Conservation (phyloP, 2,888 invertebrate species). For the Steromphala cineraria region DNA sequence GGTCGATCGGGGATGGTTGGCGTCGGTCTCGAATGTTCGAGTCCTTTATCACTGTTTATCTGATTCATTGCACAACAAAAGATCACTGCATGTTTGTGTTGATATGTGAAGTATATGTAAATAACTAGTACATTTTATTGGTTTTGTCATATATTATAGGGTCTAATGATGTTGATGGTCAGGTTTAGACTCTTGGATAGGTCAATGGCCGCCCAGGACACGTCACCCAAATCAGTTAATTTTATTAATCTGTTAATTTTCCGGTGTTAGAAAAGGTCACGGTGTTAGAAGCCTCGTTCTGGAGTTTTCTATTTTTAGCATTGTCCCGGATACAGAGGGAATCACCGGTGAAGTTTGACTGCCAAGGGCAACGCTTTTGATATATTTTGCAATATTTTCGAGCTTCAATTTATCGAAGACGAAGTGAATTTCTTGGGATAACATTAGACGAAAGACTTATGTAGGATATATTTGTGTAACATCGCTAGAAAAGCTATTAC, state of each 20-base stretch:
- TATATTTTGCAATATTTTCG: no score
- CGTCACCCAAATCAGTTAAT: conserved; percentile 18
- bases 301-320: conserved; percentile 14
- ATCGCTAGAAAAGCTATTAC: no score
- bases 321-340: neutral
- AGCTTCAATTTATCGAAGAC: no score
- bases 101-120: conserved; percentile 17
- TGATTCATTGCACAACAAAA: conserved; percentile 21
- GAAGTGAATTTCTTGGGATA: no score
- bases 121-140: neutral
- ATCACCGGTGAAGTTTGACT: neutral
- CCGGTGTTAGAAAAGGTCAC: conserved; percentile 16
- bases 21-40: conserved; percentile 1
- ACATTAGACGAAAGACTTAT: no score
- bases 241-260: conserved; percentile 26
- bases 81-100: conserved; percentile 16
- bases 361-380: no score
- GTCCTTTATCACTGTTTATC: conserved; percentile 18
- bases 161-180: neutral
- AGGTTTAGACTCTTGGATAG: neutral
- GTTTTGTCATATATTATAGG: neutral
- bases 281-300: conserved; percentile 21
- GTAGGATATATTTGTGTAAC: no score
- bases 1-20: neutral
- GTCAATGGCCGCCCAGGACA: neutral